These are phyloP conservation scores for Trissolcus basalis DNA, from an alignment of 1,140 invertebrate species.

Conservation along the genomic window DNA sequence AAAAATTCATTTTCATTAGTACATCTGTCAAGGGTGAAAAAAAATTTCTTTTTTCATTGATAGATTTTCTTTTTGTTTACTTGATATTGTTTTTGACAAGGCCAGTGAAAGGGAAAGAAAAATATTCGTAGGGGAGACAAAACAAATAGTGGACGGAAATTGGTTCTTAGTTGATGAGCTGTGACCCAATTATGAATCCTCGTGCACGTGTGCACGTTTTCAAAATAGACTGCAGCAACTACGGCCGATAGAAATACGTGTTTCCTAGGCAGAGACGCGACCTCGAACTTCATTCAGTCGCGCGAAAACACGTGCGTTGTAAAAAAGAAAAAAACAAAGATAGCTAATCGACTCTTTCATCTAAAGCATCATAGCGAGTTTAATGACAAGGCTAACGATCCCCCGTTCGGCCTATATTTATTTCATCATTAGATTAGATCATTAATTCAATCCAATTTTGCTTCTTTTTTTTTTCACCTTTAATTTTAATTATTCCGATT, in stretches of 20 bases:
- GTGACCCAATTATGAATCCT: conserved; percentile 40
- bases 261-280: conserved; percentile 26
- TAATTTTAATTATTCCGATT: no score
- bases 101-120: no score
- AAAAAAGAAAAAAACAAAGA: conserved; percentile 19
- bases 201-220: conserved; percentile 28
- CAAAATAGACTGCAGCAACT: conserved; percentile 35
- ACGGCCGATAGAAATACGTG: conserved; percentile 33
- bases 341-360: no score
- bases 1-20: conserved; percentile 8
- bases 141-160: neutral
- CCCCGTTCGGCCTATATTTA: neutral
- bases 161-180: conserved; percentile 14
- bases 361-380: no score
- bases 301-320: conserved; percentile 31
- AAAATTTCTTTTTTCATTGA: no score
- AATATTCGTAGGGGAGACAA: neutral
- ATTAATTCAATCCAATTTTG: no score
- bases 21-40: no score
- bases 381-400: conserved; percentile 3
- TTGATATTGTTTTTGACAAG: no score
- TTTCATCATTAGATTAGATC: neutral
- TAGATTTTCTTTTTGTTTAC: no score
- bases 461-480: no score
- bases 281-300: conserved; percentile 41